These are phyloP conservation scores for Diarsia brunnea DNA, from an alignment of 2,888 invertebrate genomes.

Conservation along the genomic window DNA sequence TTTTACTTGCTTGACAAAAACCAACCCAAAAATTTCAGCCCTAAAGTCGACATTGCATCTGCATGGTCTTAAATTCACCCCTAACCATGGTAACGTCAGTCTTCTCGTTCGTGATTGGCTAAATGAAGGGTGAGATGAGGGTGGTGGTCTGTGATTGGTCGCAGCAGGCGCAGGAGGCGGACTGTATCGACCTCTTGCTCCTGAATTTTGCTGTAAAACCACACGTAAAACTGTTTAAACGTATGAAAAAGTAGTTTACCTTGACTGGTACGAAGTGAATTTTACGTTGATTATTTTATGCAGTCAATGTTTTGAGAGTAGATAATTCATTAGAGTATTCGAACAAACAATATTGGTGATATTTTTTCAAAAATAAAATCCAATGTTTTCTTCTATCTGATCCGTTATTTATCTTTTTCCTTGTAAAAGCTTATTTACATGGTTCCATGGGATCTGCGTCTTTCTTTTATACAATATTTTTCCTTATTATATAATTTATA, in stretches of 20 bases:
- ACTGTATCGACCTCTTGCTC: conserved; percentile 76
- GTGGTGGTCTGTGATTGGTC: conserved; percentile 80
- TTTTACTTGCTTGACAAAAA: conserved; percentile 58
- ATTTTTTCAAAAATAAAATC: neutral
- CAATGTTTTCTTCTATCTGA: neutral
- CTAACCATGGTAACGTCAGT: conserved; percentile 78
- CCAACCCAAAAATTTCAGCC: neutral
- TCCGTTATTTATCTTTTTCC: neutral
- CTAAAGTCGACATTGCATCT: conserved; percentile 59
- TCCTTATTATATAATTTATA: neutral
- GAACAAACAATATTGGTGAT: neutral
- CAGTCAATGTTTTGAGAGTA: neutral
- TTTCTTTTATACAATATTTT: neutral
- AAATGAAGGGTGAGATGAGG: conserved; percentile 75
- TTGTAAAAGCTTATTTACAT: neutral
- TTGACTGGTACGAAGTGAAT: neutral
- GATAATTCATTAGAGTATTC: neutral
- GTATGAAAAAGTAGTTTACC: conserved; percentile 38
- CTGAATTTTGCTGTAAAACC: conserved; percentile 67
- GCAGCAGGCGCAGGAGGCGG: conserved; percentile 83
- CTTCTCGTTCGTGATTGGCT: conserved; percentile 83
- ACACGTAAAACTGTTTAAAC: conserved; percentile 42
- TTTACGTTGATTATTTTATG: neutral
- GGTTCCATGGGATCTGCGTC: neutral
- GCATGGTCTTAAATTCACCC: conserved; percentile 68